Evolutionary conservation across 2,888 invertebrate genomes (phyloP), one percentile per base, ranked within the genome.

Genomic region (Cantharis rufa): DNA sequence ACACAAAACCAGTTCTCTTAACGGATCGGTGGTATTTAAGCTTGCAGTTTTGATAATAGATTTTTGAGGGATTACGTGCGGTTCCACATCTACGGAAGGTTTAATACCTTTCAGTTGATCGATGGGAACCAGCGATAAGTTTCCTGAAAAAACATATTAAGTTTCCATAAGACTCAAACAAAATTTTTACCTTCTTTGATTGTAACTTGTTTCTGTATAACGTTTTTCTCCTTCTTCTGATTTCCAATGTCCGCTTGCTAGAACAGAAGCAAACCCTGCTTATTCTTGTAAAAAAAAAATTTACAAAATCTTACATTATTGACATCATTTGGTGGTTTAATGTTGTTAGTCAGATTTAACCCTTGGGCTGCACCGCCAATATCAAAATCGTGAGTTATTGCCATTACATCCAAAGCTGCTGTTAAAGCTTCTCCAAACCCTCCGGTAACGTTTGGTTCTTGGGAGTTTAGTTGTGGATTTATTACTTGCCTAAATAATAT

Each of bases 381-480:
- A 72, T 86, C 85, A 48, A 86, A 75, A 66, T 96, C 95, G 82
- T 93, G 93, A 10, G 95, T 93, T 87, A 95, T 95, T 0, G 95
- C 93, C 90, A 97, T 93, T 80, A 95, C 94, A 85, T 95, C 95
- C 74, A 96, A 90, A 1, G 96, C 95, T 13, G 93, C 92, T 3
- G 93, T 93, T 66, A 96, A 88, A 0, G 94, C 94, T 28, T 90
- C 91, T 62, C 90, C 90, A 82, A 90, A 90, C 74, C 89, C 90
- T 0, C 88, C 89, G 0, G 89, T 89, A 11, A 89, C 86, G 74
- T 89, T 88, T 1, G 88, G 88, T 1, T 88, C 87, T 69, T 88
- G 71, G 18, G 76, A 71, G 66, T 78, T 66, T 69, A 69, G 61
- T 62, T 89, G 86, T 69, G 89, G 88, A 81, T 90, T 90, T 0